Evolutionary conservation across 92 coral and sea anemone genomes (phyloP).

Genomic region (Nematostella vectensis): DNA sequence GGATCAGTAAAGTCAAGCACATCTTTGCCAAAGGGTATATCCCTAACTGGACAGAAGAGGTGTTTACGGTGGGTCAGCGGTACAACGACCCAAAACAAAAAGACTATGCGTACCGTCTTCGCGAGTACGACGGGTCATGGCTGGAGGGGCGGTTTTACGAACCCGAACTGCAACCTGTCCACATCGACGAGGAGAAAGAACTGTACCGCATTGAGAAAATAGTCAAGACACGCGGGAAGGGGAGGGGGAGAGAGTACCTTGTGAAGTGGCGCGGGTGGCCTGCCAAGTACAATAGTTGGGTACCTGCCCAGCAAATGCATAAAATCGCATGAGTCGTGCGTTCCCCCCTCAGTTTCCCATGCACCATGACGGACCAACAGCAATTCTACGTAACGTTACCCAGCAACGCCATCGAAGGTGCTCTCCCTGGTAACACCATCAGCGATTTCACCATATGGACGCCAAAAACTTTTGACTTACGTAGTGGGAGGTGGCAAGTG

Average conservation of each 20-base stretch:
- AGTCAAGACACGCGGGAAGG: neutral
- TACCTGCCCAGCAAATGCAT: too few species aligned
- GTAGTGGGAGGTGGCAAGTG: too few species aligned
- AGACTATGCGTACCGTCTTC: neutral
- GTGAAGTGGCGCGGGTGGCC: neutral
- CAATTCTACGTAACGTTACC: too few species aligned
- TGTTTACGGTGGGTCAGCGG: neutral
- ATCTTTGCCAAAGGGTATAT: neutral
- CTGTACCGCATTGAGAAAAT: neutral
- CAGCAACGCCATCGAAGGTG: too few species aligned
- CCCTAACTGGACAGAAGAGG: neutral
- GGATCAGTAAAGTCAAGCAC: neutral
- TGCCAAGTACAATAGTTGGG: neutral
- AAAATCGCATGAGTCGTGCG: too few species aligned
- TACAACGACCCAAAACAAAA: neutral
- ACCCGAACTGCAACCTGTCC: neutral
- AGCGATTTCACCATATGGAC: too few species aligned
- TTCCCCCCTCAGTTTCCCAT: too few species aligned
- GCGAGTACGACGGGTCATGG: neutral
- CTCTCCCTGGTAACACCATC: too few species aligned
- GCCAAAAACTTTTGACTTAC: too few species aligned
- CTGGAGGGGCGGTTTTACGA: neutral
- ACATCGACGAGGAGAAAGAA: neutral
- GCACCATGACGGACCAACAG: too few species aligned
- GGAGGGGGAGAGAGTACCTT: neutral